A percentile compares a stretch with the other conserved stretches of the same genome.
Evolutionary conservation across 2,797 vertebrate species (phyloP).

Genomic region (Cryptoprocta ferox): DNA sequence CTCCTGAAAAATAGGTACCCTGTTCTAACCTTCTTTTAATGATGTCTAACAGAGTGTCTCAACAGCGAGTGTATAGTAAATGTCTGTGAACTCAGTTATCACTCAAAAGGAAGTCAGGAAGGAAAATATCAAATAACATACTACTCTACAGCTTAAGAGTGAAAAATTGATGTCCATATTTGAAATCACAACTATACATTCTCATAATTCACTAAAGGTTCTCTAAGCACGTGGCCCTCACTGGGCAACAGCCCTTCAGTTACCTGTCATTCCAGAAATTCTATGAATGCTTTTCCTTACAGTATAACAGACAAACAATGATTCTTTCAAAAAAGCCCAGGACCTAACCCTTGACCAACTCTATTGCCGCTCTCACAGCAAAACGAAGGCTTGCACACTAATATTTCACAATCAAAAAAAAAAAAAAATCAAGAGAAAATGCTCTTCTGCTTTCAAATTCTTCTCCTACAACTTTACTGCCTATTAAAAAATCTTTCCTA

Average conservation of each 20-base stretch:
- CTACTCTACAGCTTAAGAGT: constrained; percentile 24
- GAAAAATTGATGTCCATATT: constrained; percentile 4
- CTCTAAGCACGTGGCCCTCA: neutral
- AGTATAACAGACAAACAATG: neutral
- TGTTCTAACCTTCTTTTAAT: neutral
- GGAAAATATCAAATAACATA: neutral
- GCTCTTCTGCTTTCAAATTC: constrained; percentile 21
- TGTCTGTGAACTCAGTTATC: neutral
- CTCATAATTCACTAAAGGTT: neutral
- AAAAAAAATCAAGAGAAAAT: constrained; percentile 38
- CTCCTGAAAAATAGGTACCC: neutral
- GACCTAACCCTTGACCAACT: neutral
- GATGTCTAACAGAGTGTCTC: neutral
- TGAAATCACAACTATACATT: neutral
- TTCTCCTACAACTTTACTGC: neutral
- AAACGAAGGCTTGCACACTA: neutral
- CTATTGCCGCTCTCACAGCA: neutral
- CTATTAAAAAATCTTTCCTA: neutral
- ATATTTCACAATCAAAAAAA: constrained; percentile 33
- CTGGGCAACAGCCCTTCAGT: neutral
- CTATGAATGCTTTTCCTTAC: neutral
- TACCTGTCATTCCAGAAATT: neutral
- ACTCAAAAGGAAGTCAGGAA: constrained; percentile 28
- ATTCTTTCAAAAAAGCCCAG: neutral
- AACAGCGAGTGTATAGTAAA: neutral